phyloP scores from a whole-genome alignment of 2,797 vertebrate genomes.

The Protosalanx chinensis region DNA sequence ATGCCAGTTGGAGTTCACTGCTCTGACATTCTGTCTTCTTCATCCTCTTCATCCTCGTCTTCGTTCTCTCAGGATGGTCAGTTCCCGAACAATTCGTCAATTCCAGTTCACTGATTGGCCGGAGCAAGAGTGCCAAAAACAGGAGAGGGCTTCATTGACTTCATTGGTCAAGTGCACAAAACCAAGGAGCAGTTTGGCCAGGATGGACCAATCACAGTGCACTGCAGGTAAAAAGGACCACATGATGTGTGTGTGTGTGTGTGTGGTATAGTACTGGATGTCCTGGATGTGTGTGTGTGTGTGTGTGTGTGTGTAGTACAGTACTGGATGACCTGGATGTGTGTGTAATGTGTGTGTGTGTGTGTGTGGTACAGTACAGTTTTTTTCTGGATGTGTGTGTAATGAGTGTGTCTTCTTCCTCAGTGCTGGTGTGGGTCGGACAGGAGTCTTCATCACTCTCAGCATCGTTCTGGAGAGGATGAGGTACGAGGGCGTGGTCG shows the following conservation, averaged over 20 bases:
- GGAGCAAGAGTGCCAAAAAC: constrained; percentile 96
- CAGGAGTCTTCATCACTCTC: constrained; percentile 92
- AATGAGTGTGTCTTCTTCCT: constrained; percentile 24
- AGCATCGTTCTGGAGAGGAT: constrained; percentile 96
- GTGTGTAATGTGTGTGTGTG: not conserved
- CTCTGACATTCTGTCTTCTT: not conserved
- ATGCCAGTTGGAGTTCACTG: not conserved
- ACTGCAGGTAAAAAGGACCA: constrained; percentile 87
- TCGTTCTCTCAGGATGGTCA: constrained; percentile 81
- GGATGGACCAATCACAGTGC: constrained; percentile 93
- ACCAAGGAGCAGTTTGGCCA: constrained; percentile 97
- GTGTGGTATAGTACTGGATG: too few relatives aligned
- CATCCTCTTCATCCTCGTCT: constrained; percentile 1
- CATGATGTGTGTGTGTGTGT: too few relatives aligned
- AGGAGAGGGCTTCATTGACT: constrained; percentile 95
- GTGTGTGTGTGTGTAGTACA: too few relatives aligned
- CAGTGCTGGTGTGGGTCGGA: constrained; percentile 93
- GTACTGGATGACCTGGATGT: too few relatives aligned
- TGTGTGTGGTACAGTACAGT: too few relatives aligned
- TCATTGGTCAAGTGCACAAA: constrained; percentile 97
- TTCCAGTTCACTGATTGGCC: constrained; percentile 99
- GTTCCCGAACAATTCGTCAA: constrained; percentile 94
- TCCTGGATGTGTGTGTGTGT: too few relatives aligned
- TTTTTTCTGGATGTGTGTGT: too few relatives aligned
- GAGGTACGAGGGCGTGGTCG: constrained; percentile 94